These are phyloP conservation scores for Folsomia manolachei DNA, from an alignment of 2,888 invertebrate species.

Conservation along the genomic window DNA sequence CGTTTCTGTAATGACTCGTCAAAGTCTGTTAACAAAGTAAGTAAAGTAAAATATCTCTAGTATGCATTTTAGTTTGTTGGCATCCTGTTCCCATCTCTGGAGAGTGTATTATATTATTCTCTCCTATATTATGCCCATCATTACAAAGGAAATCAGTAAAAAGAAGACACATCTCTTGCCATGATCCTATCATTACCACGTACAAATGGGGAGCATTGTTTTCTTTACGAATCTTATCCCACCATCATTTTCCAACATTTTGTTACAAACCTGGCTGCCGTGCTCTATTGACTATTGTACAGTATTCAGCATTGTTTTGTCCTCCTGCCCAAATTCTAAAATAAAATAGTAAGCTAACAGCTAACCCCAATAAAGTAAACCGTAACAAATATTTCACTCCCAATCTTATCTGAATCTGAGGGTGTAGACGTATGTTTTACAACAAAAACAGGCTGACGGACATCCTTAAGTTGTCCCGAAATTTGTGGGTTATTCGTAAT, in stretches of 20 bases:
- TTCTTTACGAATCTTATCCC: neutral
- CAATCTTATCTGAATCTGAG: neutral
- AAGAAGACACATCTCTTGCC: neutral
- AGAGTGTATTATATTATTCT: neutral
- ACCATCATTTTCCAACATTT: neutral
- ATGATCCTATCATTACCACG: slow-evolving; percentile 21
- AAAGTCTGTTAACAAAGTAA: neutral
- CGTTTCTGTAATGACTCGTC: neutral
- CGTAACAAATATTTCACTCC: neutral
- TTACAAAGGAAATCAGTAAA: too few species aligned
- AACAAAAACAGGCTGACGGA: neutral
- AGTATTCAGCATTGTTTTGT: neutral
- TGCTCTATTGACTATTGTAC: too few species aligned
- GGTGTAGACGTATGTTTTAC: neutral
- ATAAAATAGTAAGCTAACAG: too few species aligned
- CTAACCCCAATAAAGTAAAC: neutral
- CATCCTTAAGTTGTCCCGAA: too few species aligned
- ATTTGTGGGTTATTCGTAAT: too few species aligned
- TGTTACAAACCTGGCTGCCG: too few species aligned
- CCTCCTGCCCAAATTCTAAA: too few species aligned
- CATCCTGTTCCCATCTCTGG: neutral
- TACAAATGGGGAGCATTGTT: slow-evolving; percentile 12
- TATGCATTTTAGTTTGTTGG: too few species aligned
- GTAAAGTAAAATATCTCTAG: too few species aligned
- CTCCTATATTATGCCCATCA: neutral